A percentile compares a stretch with the other conserved stretches of the same genome.
These are phyloP conservation scores for Eulithis testata DNA, from an alignment of 2,888 invertebrate genomes.

Conservation along the genomic window DNA sequence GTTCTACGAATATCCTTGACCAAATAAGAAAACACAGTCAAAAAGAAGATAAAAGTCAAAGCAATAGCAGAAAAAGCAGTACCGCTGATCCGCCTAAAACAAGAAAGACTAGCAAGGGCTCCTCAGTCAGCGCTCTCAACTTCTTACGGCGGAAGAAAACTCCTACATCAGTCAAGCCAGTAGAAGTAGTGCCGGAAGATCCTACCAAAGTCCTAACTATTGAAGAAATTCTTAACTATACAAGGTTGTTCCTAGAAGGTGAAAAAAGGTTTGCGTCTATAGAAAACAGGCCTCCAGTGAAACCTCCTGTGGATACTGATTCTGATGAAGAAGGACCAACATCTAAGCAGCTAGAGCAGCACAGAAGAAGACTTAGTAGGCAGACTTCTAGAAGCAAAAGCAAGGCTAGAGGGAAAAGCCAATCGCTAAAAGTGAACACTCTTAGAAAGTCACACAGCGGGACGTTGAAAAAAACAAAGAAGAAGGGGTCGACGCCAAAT, in stretches of 20 bases:
- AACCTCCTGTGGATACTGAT: conserved; percentile 67
- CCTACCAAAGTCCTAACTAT: conserved; percentile 57
- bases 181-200: conserved; percentile 73
- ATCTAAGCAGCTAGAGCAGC: conserved; percentile 67
- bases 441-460: conserved; percentile 78
- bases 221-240: conserved; percentile 70
- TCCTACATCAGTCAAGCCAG: conserved; percentile 68
- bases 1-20: conserved; percentile 68
- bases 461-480: conserved; percentile 75
- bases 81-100: conserved; percentile 67
- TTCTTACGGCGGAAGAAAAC: conserved; percentile 76
- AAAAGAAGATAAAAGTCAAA: conserved; percentile 69
- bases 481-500: conserved; percentile 67
- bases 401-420: conserved; percentile 77
- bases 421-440: conserved; percentile 75
- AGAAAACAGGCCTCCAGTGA: conserved; percentile 44
- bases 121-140: conserved; percentile 75
- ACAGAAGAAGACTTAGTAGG: conserved; percentile 73
- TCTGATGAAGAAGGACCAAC: conserved; percentile 66
- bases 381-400: conserved; percentile 80
- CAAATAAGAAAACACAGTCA: conserved; percentile 72
- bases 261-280: conserved; percentile 68
- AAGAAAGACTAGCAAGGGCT: conserved; percentile 75
- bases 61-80: conserved; percentile 65
- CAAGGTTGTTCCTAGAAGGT: conserved; percentile 72